These are phyloP conservation scores for Perca schrenkii DNA, from an alignment of 2,113 vertebrate genomes.

Conservation along the genomic window DNA sequence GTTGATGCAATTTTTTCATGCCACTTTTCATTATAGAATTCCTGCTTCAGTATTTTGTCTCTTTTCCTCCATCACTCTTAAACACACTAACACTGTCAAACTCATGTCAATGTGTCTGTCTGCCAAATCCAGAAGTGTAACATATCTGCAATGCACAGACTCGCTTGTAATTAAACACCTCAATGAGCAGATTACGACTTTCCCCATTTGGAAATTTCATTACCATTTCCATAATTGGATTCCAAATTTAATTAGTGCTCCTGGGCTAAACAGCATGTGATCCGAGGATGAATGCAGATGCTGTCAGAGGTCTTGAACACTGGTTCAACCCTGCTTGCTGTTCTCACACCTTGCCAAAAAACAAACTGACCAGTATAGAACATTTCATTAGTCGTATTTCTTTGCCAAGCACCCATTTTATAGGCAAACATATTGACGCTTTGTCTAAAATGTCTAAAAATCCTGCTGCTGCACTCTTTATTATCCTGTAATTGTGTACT, in stretches of 20 bases:
- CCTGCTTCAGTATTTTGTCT: background rate
- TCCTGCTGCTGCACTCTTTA: background rate
- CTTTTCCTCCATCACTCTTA: background rate
- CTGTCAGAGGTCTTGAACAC: constrained; percentile 65
- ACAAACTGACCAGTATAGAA: constrained; percentile 30
- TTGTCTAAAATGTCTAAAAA: background rate
- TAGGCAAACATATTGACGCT: background rate
- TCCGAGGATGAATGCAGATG: constrained; percentile 65
- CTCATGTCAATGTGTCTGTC: constrained; percentile 54
- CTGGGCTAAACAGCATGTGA: constrained; percentile 82
- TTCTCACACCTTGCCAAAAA: constrained; percentile 41
- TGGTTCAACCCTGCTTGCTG: constrained; percentile 40
- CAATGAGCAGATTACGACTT: constrained; percentile 88
- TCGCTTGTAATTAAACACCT: constrained; percentile 87
- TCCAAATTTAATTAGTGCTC: constrained; percentile 86
- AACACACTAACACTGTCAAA: constrained; percentile 21
- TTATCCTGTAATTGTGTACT: background rate
- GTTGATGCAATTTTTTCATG: background rate
- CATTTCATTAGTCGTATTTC: background rate
- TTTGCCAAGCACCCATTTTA: background rate
- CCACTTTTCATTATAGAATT: background rate
- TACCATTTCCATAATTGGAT: constrained; percentile 87
- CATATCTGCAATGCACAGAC: constrained; percentile 83
- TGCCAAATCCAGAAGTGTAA: constrained; percentile 71
- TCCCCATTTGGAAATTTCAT: constrained; percentile 88